Base-by-base conservation (phyloP, 2,888 invertebrate species). In the Tholera decimalis region DNA sequence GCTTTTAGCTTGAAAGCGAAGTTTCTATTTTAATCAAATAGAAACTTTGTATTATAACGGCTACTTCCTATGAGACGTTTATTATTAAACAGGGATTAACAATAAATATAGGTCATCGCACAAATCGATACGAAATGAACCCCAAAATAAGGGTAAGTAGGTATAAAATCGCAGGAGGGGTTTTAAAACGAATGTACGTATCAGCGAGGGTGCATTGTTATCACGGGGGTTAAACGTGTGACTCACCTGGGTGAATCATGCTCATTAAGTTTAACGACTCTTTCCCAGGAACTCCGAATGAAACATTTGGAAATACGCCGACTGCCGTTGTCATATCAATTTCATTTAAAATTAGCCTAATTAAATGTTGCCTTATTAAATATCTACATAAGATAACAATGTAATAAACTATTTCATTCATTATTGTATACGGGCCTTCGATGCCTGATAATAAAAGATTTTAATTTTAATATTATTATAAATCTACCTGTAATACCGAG, bases 241-340 rank as follows among this genome's bases (percentile, higher is more conserved):
- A 83, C 26, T 83, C 77, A 83, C 72, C 73, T n/a, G 51, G 47
- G 64, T 83, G 83, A 83, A 75, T 83, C 83, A 83, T 76, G 35
- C 46, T 63, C 60, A 54, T 58, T 62, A 59, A 20, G 46, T 37
- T 47, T 55, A 71, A 74, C 61, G 43, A 44, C 57, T 43, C 46
- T 39, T 60, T 71, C 47, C 61, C 41, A 55, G 50, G 18, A 75
- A 59, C 0, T 18, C 24, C 9, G 9, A 26, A 33, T 28, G 24
- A 30, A 30, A 22, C 39, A 53, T 49, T 73, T 51, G 11, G 7
- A 37, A 20, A 43, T 7, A 5, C 26, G 24, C 1, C n/a, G 26
- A 26, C 46, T 26, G 46, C 26, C 13, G 11, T 13, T 35, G 26
- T 41, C 6, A 20, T 43, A 11, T 37, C 9, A 26, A 37, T 22